Base-by-base conservation (phyloP, 2,888 invertebrate genomes). In the Schizaphis graminum region DNA sequence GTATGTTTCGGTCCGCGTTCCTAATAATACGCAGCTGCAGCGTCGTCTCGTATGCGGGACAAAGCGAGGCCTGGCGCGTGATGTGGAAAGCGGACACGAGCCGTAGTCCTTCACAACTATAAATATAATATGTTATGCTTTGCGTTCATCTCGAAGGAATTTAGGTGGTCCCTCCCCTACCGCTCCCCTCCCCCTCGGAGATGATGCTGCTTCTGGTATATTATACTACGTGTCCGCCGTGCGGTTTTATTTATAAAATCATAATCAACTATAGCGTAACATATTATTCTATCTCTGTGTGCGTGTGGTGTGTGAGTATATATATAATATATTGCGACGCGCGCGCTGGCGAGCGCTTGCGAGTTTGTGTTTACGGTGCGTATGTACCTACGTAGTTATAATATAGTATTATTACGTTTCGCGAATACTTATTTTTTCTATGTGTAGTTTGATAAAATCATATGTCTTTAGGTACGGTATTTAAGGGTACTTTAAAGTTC, bases 161-260 rank as follows among this genome's bases (percentile, higher is more conserved):
- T 89, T 57, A 89, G 57, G 57, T 77, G 77, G 77, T 35, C 77
- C 21, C 77, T 77, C 67, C n/a, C 16, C 67, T 67, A 67, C 67
- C n/a, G 1, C 67, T n/a, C 77, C 77, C 16, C 35, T 4, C 53
- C 5, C 53, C 8, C 26, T 28, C 28, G 1, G 13, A 16, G 53
- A n/a, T 16, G 47, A 7, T 28, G 87, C 21, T 49, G 41, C 41
- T 13, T 5, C 41, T 28, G 41, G 7, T 57, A 11, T 41, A 47
- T 47, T 41, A 47, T 47, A 47, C 44, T 47, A 28, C 41, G 2
- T 26, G 89, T 41, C 26, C 21, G 8, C 8, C 13, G 89, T 26
- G 89, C 8, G 89, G 89, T 89, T 89, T 41, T 89, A 89, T 89
- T 89, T 89, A 89, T 89, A 89, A 89, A 89, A 44, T 44, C 44